Evolutionary conservation across 2,797 vertebrate species (phyloP).

Genomic region (Sylvilagus floridanus): DNA sequence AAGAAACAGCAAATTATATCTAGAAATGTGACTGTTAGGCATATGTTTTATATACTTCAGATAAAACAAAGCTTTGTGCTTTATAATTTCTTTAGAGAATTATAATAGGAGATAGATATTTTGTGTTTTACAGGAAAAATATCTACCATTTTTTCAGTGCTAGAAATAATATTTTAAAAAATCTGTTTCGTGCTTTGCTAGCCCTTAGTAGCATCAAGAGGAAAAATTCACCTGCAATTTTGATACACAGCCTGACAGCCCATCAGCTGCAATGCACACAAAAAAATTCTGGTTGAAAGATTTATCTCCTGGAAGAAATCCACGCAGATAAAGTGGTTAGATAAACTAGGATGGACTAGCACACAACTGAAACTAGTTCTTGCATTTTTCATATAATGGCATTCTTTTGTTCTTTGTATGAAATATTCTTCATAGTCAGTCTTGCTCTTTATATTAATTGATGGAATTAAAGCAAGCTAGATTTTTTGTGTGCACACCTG

Average conservation of each 20-base stretch:
- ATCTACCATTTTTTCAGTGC: conserved; percentile 19
- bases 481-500: conserved; percentile 66
- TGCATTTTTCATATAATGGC: conserved; percentile 81
- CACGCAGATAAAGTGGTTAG: conserved; percentile 87
- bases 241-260: conserved; percentile 74
- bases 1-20: conserved; percentile 52
- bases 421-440: conserved; percentile 83
- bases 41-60: conserved; percentile 56
- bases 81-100: conserved; percentile 43
- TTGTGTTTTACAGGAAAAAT: conserved; percentile 53
- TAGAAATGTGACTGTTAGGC: conserved; percentile 39
- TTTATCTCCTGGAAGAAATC: conserved; percentile 87
- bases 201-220: conserved; percentile 73
- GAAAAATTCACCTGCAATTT: conserved; percentile 80
- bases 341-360: conserved; percentile 85
- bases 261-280: conserved; percentile 74
- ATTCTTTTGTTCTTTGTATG: conserved; percentile 87
- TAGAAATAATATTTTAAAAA: conserved; percentile 32
- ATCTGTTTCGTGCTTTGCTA: conserved; percentile 77
- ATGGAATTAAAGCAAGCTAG: conserved; percentile 73
- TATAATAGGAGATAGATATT: conserved; percentile 42
- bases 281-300: conserved; percentile 85
- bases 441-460: conserved; percentile 82
- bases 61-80: conserved; percentile 33
- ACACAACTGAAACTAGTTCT: conserved; percentile 82